Evolutionary conservation across 2,797 vertebrate genomes (phyloP).

Genomic region (Prionace glauca): DNA sequence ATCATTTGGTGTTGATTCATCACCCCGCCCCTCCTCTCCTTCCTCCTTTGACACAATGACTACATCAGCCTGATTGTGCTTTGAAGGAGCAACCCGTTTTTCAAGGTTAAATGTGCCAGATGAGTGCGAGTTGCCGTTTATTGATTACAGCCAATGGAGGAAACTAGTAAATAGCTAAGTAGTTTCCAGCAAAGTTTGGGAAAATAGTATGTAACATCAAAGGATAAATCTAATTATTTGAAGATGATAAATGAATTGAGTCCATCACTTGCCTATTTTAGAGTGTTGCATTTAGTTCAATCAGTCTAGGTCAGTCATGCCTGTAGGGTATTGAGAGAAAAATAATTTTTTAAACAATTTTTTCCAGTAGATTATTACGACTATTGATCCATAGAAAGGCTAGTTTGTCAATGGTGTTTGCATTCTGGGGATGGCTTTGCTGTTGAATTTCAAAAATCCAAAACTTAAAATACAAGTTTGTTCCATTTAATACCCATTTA

Average conservation of each 20-base stretch:
- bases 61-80: background rate
- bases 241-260: background rate
- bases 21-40: background rate
- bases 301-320: background rate
- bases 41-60: background rate
- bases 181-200: background rate
- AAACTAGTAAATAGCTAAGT: background rate
- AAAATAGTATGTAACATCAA: background rate
- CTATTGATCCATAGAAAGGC: background rate
- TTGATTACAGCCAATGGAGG: background rate
- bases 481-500: background rate
- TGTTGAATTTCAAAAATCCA: background rate
- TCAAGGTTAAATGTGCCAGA: background rate
- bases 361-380: background rate
- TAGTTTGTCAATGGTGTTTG: background rate
- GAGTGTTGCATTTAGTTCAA: background rate
- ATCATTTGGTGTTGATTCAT: background rate
- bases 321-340: background rate
- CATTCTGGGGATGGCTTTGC: background rate
- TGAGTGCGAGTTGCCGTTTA: background rate
- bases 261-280: background rate
- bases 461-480: background rate
- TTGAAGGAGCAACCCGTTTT: background rate
- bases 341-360: background rate
- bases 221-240: background rate